Percentiles rank a stretch among this genome's conserved stretches.
Conservation (phyloP, 2,797 vertebrate species). For the Pseudochaenichthys georgianus region DNA sequence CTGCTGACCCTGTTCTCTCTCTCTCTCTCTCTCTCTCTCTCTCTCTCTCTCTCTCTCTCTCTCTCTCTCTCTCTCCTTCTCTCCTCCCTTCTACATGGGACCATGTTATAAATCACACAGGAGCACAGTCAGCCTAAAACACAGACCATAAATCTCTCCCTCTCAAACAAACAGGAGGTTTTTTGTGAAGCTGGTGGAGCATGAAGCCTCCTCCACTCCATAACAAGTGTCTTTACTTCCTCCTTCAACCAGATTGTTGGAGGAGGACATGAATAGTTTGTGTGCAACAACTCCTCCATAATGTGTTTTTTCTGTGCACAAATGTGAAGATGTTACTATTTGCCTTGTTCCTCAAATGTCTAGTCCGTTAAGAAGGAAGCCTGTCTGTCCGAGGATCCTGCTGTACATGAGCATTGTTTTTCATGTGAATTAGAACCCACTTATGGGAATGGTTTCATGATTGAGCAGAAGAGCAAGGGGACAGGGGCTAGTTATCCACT, state of each 20-base stretch:
- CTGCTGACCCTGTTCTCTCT: slow-evolving; percentile 13
- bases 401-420: not conserved
- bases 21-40: not conserved
- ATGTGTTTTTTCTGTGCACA: not conserved
- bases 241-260: slow-evolving; percentile 18
- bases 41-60: not conserved
- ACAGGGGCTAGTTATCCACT: slow-evolving; percentile 61
- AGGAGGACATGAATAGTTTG: slow-evolving; percentile 12
- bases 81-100: not conserved
- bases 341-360: not conserved
- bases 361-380: not conserved
- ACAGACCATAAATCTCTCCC: slow-evolving; percentile 55
- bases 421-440: slow-evolving; percentile 44
- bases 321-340: slow-evolving; percentile 15
- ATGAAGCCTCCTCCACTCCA: slow-evolving; percentile 34
- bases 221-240: slow-evolving; percentile 42
- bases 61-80: not conserved
- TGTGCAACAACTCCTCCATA: slow-evolving; percentile 7
- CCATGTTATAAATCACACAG: slow-evolving; percentile 54
- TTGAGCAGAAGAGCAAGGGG: slow-evolving; percentile 40
- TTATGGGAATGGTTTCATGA: slow-evolving; percentile 53
- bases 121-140: slow-evolving; percentile 60
- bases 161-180: slow-evolving; percentile 17
- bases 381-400: slow-evolving; percentile 1
- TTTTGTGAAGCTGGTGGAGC: slow-evolving; percentile 32